Conservation (phyloP, 2,888 invertebrate species). For the Cosmia pyralina region DNA sequence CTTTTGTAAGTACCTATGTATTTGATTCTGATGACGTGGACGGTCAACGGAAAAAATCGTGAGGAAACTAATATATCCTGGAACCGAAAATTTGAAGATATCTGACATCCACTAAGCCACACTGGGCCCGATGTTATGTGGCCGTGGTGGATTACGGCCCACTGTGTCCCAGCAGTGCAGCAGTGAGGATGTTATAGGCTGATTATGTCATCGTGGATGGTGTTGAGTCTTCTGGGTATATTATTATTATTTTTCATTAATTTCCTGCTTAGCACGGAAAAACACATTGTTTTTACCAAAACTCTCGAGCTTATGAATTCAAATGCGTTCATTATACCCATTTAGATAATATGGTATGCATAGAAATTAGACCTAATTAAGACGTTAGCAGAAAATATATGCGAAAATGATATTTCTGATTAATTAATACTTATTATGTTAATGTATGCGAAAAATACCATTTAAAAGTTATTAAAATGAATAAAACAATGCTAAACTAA, state of each 20-base stretch:
- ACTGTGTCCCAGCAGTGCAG: background rate
- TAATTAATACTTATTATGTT: slow-evolving; percentile 30
- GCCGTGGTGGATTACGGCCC: background rate
- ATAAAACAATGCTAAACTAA: slow-evolving; percentile 26
- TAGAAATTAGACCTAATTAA: slow-evolving; percentile 37
- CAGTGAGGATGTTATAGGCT: background rate
- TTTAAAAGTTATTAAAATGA: slow-evolving; percentile 22
- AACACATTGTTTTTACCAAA: background rate
- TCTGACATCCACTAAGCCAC: too few species aligned
- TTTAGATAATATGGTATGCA: slow-evolving; percentile 20
- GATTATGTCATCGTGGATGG: background rate
- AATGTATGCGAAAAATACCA: slow-evolving; percentile 26
- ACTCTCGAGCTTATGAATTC: slow-evolving; percentile 24
- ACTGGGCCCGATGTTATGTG: too few species aligned
- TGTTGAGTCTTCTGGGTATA: background rate
- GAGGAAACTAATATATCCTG: background rate
- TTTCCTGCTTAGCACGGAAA: slow-evolving; percentile 5
- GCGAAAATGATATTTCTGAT: slow-evolving; percentile 30
- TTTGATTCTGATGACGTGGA: background rate
- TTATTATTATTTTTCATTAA: background rate
- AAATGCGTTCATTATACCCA: slow-evolving; percentile 29
- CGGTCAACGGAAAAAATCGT: background rate
- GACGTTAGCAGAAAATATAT: slow-evolving; percentile 24
- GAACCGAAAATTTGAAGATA: background rate
- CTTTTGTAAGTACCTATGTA: too few species aligned